Percentiles rank a stretch among this genome's conserved stretches.
phyloP scores from a whole-genome alignment of 2,888 invertebrate genomes.

The Macrophya alboannulata region DNA sequence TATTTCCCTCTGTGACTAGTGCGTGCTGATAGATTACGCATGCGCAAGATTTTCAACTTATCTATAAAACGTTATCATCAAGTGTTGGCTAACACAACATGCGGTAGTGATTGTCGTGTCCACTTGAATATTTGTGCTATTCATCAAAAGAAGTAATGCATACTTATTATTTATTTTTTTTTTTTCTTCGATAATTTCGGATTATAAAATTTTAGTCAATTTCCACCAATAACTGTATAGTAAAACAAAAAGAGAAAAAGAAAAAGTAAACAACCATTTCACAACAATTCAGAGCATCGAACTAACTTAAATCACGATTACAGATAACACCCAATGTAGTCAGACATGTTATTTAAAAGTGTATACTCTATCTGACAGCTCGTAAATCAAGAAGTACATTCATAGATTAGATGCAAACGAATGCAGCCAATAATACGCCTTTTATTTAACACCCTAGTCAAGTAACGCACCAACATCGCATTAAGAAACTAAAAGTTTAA shows the following conservation, averaged over 20 bases:
- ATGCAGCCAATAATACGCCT: conserved; percentile 7
- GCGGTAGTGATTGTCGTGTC: conserved; percentile 1
- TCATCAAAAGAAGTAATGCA: background rate
- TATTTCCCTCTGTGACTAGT: background rate
- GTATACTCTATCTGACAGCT: conserved; percentile 19
- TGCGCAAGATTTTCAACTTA: conserved; percentile 1
- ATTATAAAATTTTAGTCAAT: background rate
- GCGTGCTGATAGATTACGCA: background rate
- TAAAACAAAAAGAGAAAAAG: background rate
- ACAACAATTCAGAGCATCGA: background rate
- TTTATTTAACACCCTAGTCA: background rate
- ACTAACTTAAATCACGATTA: background rate
- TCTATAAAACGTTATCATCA: conserved; percentile 22
- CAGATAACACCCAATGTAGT: conserved; percentile 5
- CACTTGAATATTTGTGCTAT: background rate
- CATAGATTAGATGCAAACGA: conserved; percentile 19
- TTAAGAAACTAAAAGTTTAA: background rate
- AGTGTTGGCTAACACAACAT: background rate
- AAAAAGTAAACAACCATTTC: background rate
- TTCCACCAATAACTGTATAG: background rate
- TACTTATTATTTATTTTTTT: background rate
- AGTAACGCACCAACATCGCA: background rate
- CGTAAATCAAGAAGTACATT: conserved; percentile 18
- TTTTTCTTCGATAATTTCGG: no score
- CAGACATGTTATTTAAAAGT: conserved; percentile 24